Evolutionary conservation across 2,888 invertebrate genomes (phyloP).

Genomic region (Meganola albula): DNA sequence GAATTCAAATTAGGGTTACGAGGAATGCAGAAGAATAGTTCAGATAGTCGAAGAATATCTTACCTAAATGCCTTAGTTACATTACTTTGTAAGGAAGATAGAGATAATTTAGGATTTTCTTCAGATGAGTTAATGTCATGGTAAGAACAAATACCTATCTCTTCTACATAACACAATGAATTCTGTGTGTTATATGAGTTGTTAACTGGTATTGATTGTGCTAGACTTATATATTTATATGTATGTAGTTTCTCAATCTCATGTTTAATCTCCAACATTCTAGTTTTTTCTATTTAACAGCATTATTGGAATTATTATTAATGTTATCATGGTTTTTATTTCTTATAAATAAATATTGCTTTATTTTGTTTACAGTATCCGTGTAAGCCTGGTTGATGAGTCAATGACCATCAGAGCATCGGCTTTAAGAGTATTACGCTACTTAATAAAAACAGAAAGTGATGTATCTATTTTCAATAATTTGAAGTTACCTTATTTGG

Average conservation of each 20-base stretch:
- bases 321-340: constrained; percentile 1
- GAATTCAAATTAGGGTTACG: constrained; percentile 77
- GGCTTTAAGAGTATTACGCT: constrained; percentile 90
- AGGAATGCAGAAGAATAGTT: constrained; percentile 80
- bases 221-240: too few species aligned
- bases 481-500: constrained; percentile 89
- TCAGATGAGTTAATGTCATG: constrained; percentile 85
- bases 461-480: constrained; percentile 88
- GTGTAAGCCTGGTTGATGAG: constrained; percentile 89
- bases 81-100: constrained; percentile 82
- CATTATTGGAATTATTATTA: too few species aligned
- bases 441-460: constrained; percentile 86
- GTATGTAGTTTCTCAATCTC: too few species aligned
- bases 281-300: too few species aligned
- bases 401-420: constrained; percentile 94
- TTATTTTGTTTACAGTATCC: constrained; percentile 80
- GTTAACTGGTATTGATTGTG: too few species aligned
- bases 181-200: too few species aligned
- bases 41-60: constrained; percentile 88
- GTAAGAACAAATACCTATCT: too few species aligned
- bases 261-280: too few species aligned
- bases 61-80: constrained; percentile 94
- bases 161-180: too few species aligned
- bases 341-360: background rate
- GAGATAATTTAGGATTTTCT: constrained; percentile 82